Conservation (phyloP, 2,113 vertebrate genomes). For the Ondatra zibethicus region DNA sequence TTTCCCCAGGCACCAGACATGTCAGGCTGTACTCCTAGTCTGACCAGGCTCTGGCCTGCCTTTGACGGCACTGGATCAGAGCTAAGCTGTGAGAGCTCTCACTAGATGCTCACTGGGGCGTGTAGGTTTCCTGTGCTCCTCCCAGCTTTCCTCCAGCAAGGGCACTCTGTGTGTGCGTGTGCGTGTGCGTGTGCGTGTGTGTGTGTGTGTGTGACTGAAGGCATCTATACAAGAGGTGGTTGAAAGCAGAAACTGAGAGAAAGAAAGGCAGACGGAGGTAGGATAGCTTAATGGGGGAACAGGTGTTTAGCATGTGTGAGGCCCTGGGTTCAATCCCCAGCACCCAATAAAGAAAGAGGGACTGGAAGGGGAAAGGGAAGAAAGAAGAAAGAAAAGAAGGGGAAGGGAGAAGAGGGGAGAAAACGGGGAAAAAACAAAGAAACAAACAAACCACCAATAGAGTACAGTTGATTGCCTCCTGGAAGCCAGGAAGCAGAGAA, state of each 20-base stretch:
- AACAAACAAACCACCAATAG: not conserved
- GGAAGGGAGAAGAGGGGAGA: not conserved
- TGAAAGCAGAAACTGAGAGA: not conserved
- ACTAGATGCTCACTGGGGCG: not conserved
- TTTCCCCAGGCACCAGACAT: constrained; percentile 61
- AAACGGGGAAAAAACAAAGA: too few relatives aligned
- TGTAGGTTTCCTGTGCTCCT: not conserved
- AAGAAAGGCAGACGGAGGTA: accelerated
- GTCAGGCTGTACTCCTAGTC: not conserved
- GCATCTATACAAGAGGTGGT: not conserved
- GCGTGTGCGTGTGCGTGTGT: not conserved
- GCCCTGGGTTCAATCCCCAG: not conserved
- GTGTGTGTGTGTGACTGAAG: not conserved
- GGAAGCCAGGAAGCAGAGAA: not conserved
- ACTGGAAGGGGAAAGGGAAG: not conserved
- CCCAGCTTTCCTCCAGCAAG: not conserved
- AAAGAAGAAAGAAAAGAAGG: not conserved
- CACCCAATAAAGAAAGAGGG: not conserved
- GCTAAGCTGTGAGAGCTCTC: too few relatives aligned
- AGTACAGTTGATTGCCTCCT: not conserved
- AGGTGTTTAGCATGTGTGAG: not conserved
- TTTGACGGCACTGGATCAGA: not conserved
- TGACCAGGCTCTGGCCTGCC: not conserved
- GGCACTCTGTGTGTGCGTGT: not conserved
- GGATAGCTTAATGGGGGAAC: not conserved